phyloP scores from a whole-genome alignment of 1,140 invertebrate genomes.

The Drosophila subobscura region DNA sequence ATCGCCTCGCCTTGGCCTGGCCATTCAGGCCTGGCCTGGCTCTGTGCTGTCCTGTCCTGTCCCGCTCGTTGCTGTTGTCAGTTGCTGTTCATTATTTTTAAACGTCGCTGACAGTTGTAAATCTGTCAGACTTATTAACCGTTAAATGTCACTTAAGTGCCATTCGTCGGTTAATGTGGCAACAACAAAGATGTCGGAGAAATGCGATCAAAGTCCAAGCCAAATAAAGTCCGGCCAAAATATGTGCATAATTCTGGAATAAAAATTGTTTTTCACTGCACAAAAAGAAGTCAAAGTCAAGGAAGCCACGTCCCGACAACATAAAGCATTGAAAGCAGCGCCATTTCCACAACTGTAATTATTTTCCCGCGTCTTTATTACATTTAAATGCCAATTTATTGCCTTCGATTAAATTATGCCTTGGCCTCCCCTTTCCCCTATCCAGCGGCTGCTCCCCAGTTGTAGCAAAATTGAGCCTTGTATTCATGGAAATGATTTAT shows the following conservation, averaged over 20 bases:
- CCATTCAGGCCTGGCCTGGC: conserved; percentile 42
- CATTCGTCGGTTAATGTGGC: conserved; percentile 58
- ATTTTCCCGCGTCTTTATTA: conserved; percentile 78
- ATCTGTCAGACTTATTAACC: conserved; percentile 82
- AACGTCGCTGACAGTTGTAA: conserved; percentile 78
- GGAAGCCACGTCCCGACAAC: conserved; percentile 27
- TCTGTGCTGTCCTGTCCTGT: not conserved
- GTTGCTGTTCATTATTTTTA: conserved; percentile 79
- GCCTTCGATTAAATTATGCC: conserved; percentile 77
- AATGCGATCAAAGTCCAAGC: conserved; percentile 15
- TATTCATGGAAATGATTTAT: conserved; percentile 46
- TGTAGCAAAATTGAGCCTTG: conserved; percentile 36
- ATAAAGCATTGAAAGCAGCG: conserved; percentile 61
- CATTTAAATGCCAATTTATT: conserved; percentile 82
- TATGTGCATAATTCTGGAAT: conserved; percentile 75
- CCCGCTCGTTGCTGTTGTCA: conserved; percentile 11
- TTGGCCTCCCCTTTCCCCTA: too few relatives aligned
- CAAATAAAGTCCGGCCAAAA: conserved; percentile 59
- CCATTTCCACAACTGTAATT: conserved; percentile 61
- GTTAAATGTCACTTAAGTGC: conserved; percentile 82
- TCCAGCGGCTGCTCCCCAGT: conserved; percentile 6
- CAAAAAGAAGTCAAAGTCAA: not conserved
- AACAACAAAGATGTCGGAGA: conserved; percentile 36
- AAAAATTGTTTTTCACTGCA: conserved; percentile 59
- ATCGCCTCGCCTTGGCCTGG: conserved; percentile 46